Evolutionary conservation across 2,113 vertebrate species (phyloP).

Genomic region (Urocitellus parryii): DNA sequence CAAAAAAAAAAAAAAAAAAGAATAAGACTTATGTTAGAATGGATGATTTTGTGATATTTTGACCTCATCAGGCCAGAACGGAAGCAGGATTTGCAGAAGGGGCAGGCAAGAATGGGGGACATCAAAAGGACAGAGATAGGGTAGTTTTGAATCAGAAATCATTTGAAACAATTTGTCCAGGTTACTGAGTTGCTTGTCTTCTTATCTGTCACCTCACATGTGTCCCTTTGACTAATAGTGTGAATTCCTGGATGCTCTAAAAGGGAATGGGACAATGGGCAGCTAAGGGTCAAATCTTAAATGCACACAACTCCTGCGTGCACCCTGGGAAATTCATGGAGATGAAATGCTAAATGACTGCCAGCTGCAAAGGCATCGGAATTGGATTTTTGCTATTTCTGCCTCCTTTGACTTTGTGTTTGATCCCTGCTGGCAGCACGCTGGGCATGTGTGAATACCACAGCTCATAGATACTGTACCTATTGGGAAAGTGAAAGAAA

Average conservation of each 20-base stretch:
- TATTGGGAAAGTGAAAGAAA: conserved; percentile 54
- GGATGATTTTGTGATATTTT: conserved; percentile 42
- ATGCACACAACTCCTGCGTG: not conserved
- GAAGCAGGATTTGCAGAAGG: not conserved
- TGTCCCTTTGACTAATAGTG: conserved; percentile 37
- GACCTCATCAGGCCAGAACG: not conserved
- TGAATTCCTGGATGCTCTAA: conserved; percentile 28
- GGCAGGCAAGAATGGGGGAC: not conserved
- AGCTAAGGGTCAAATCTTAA: conserved; percentile 64
- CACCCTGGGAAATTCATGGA: conserved; percentile 56
- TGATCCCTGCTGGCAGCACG: conserved; percentile 74
- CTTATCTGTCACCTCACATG: not conserved
- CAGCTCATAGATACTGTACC: conserved; percentile 42
- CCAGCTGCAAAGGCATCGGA: conserved; percentile 54
- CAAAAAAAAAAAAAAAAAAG: conserved; percentile 53
- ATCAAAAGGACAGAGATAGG: not conserved
- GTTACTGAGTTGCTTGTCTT: conserved; percentile 33
- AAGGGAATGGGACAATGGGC: conserved; percentile 7
- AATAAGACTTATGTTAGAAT: conserved; percentile 42
- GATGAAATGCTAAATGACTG: conserved; percentile 75
- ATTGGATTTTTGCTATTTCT: conserved; percentile 80
- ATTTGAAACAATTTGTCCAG: conserved; percentile 62
- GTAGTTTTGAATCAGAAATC: conserved; percentile 44
- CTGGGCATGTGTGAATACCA: conserved; percentile 70
- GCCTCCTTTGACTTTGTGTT: conserved; percentile 77